Evolutionary conservation across 2,888 invertebrate species (phyloP).

Genomic region (Pammene fasciana): DNA sequence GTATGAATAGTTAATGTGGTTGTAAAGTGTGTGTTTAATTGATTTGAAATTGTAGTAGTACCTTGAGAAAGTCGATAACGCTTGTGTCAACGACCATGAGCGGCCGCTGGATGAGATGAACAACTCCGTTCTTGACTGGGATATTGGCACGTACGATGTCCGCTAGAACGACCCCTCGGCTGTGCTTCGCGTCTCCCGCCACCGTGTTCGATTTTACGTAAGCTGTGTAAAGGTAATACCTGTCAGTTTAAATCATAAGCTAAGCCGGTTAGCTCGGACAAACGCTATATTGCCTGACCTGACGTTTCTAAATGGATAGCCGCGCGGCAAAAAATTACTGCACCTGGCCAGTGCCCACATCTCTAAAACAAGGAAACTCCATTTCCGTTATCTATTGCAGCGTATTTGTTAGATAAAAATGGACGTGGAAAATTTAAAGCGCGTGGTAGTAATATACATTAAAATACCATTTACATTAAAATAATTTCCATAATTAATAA

Average conservation of each 20-base stretch:
- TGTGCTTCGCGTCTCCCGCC: conserved; percentile 89
- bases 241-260: conserved; percentile 21
- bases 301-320: conserved; percentile 4
- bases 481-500: no score
- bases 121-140: conserved; percentile 95
- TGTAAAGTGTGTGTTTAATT: conserved; percentile 24
- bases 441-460: no score
- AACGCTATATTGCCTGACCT: conserved; percentile 14
- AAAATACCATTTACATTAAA: no score
- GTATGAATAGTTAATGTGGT: conserved; percentile 30
- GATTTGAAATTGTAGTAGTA: conserved; percentile 58
- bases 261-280: conserved; percentile 12
- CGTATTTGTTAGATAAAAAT: neutral
- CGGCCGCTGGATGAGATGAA: conserved; percentile 95
- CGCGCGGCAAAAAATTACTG: conserved; percentile 13
- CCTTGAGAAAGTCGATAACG: conserved; percentile 93
- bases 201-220: conserved; percentile 94
- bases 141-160: conserved; percentile 95
- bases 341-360: conserved; percentile 3
- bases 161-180: conserved; percentile 92
- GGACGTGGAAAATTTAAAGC: neutral
- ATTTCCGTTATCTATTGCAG: neutral
- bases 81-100: conserved; percentile 96
- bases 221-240: conserved; percentile 77
- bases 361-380: neutral